Percentiles rank a stretch among this genome's conserved stretches.
These are phyloP conservation scores for Chrysina gloriosa DNA, from an alignment of 2,888 invertebrate genomes.

Conservation along the genomic window DNA sequence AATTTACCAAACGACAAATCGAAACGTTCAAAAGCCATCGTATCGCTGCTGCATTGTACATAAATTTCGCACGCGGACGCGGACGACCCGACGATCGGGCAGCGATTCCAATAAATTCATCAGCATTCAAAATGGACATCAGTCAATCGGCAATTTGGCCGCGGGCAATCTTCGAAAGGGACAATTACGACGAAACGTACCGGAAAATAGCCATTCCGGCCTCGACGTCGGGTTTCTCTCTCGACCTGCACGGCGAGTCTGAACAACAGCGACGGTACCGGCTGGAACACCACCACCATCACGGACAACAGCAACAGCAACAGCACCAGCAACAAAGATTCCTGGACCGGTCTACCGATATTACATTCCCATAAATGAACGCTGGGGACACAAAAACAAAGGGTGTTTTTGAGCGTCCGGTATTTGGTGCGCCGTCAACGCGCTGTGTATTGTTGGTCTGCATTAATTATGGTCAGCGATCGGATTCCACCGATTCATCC, in stretches of 20 bases:
- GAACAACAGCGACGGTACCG: not conserved
- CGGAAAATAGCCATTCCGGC: not conserved
- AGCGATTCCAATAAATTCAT: not conserved
- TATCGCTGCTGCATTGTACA: too few relatives aligned
- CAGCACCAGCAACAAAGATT: slow-evolving; percentile 18
- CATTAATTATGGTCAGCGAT: slow-evolving; percentile 63
- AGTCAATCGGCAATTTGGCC: not conserved
- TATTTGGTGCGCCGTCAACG: slow-evolving; percentile 45
- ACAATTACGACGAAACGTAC: not conserved
- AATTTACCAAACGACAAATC: too few relatives aligned
- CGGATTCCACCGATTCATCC: slow-evolving; percentile 56
- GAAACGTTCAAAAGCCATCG: too few relatives aligned
- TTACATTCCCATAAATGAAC: slow-evolving; percentile 36
- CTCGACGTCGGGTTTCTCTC: not conserved
- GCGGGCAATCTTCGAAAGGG: not conserved
- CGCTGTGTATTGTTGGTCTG: slow-evolving; percentile 59
- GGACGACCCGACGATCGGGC: too few relatives aligned
- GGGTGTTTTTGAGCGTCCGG: slow-evolving; percentile 43
- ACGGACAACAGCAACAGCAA: slow-evolving; percentile 6
- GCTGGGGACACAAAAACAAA: slow-evolving; percentile 40
- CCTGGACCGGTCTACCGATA: slow-evolving; percentile 32
- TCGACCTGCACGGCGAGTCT: not conserved
- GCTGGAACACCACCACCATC: too few relatives aligned
- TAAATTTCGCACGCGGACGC: too few relatives aligned
- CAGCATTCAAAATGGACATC: not conserved